Percentiles rank a stretch among this genome's conserved stretches.
These are phyloP conservation scores for Chrysodeixis includens DNA, from an alignment of 2,888 invertebrate genomes.

Conservation along the genomic window DNA sequence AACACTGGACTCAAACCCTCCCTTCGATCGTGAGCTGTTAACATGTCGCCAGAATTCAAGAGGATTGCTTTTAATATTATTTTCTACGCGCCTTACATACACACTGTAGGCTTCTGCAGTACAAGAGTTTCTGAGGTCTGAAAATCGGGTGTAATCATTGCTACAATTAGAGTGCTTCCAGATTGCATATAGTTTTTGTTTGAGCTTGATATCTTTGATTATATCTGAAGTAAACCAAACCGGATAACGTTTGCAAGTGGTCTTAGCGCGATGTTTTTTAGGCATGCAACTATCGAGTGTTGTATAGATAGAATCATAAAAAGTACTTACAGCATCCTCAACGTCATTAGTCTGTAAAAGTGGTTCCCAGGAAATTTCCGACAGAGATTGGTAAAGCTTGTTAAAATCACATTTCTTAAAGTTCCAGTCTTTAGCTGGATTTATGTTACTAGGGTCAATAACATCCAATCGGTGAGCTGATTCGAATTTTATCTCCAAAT, in stretches of 20 bases:
- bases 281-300: slow-evolving; percentile 12
- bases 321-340: not conserved
- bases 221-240: slow-evolving; percentile 12
- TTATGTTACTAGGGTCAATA: too few relatives aligned
- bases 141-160: not conserved
- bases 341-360: slow-evolving; percentile 10
- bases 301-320: slow-evolving; percentile 10
- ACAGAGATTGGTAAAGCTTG: too few relatives aligned
- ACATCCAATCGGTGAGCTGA: too few relatives aligned
- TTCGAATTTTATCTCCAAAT: too few relatives aligned
- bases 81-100: not conserved
- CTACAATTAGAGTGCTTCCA: slow-evolving; percentile 3
- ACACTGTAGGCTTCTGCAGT: not conserved
- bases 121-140: not conserved
- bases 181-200: not conserved
- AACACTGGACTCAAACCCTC: slow-evolving; percentile 8
- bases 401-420: too few relatives aligned
- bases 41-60: slow-evolving; percentile 14
- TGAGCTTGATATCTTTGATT: not conserved
- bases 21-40: slow-evolving; percentile 7
- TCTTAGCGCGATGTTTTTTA: not conserved
- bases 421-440: too few relatives aligned
- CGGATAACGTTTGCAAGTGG: not conserved
- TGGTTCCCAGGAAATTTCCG: too few relatives aligned
- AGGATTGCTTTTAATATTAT: slow-evolving; percentile 12